These are phyloP conservation scores for Marmota monax DNA, from an alignment of 2,113 vertebrate genomes.

Conservation along the genomic window DNA sequence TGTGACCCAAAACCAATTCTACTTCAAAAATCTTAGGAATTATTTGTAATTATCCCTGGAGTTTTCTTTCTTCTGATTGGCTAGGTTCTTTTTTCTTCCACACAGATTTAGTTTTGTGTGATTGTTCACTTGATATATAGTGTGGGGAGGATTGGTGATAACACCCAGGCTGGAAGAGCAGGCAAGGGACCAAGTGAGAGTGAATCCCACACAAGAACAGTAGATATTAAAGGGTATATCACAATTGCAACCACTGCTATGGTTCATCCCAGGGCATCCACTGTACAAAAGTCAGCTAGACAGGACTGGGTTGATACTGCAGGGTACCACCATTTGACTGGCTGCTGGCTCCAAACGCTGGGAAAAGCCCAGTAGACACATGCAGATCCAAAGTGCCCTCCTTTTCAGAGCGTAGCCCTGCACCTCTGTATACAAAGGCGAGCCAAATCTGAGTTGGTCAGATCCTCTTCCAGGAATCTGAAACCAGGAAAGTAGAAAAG, in stretches of 20 bases:
- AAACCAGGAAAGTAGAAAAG: conserved; percentile 11
- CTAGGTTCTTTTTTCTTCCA: background rate
- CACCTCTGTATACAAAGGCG: accelerated
- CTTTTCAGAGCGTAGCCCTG: background rate
- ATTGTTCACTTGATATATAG: background rate
- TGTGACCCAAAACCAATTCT: conserved; percentile 3
- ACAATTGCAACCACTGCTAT: background rate
- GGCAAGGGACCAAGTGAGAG: background rate
- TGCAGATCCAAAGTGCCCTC: background rate
- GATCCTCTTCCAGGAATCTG: conserved; percentile 5
- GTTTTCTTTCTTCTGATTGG: background rate
- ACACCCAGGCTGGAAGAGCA: background rate
- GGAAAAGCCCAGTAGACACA: background rate
- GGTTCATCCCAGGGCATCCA: background rate
- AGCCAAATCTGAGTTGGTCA: background rate
- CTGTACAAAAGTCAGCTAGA: background rate
- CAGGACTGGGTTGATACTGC: background rate
- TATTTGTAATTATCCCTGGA: background rate
- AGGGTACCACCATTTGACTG: background rate
- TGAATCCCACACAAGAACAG: background rate
- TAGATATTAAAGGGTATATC: background rate
- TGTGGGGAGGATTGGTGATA: background rate
- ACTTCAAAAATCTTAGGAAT: conserved; percentile 46
- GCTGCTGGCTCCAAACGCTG: background rate
- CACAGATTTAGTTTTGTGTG: background rate